A percentile compares a stretch with the other conserved stretches of the same genome.
phyloP scores from a whole-genome alignment of 2,888 invertebrate genomes.

The Lithophane socia region DNA sequence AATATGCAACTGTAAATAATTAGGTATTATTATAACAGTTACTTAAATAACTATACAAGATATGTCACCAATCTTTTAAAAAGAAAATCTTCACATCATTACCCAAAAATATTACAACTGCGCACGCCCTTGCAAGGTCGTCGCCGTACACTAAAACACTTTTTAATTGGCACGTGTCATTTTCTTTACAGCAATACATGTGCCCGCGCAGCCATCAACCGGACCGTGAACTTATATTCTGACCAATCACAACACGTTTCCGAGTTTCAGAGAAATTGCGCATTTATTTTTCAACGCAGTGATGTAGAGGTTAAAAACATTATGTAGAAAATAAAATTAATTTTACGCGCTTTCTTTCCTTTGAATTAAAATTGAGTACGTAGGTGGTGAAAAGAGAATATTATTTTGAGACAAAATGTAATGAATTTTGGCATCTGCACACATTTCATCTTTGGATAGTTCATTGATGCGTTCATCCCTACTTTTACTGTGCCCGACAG shows the following conservation, averaged over 20 bases:
- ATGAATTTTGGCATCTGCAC: neutral
- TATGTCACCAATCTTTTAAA: neutral
- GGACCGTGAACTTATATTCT: conserved; percentile 63
- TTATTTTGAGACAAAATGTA: neutral
- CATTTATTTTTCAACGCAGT: conserved; percentile 32
- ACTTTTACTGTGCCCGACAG: too few species aligned
- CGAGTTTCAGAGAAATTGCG: conserved; percentile 36
- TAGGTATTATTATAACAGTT: too few species aligned
- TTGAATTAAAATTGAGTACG: conserved; percentile 2
- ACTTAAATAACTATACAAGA: neutral
- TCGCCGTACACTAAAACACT: conserved; percentile 33
- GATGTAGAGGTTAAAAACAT: conserved; percentile 13
- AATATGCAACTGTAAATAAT: too few species aligned
- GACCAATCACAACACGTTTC: conserved; percentile 48
- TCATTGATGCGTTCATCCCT: neutral
- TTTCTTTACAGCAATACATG: conserved; percentile 35
- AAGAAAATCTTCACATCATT: neutral
- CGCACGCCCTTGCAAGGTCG: conserved; percentile 58
- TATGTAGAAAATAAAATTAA: conserved; percentile 18
- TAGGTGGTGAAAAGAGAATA: neutral
- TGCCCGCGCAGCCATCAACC: conserved; percentile 54
- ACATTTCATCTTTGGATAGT: conserved; percentile 1
- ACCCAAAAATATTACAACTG: conserved; percentile 5
- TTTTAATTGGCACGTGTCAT: conserved; percentile 56
- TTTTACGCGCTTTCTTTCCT: conserved; percentile 11